Evolutionary conservation across 2,888 invertebrate species (phyloP).

Genomic region (Conomelus anceps): DNA sequence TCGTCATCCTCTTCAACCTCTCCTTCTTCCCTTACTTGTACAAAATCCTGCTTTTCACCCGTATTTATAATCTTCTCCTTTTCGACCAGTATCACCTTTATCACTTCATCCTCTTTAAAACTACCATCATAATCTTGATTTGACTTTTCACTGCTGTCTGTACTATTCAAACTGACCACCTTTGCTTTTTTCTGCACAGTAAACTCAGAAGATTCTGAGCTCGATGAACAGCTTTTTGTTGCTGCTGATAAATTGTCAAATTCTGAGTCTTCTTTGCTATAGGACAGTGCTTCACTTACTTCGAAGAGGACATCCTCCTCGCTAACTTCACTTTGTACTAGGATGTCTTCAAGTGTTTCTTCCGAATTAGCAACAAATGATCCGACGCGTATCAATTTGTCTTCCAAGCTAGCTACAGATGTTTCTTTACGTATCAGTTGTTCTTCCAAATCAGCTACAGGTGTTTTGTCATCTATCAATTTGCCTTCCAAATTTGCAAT

Average conservation of each 20-base stretch:
- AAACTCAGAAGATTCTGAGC: not conserved
- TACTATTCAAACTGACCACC: not conserved
- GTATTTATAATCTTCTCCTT: not conserved
- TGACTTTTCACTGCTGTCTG: not conserved
- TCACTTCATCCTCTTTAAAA: not conserved
- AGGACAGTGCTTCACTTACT: not conserved
- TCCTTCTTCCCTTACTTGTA: not conserved
- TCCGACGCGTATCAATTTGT: not conserved
- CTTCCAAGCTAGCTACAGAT: not conserved
- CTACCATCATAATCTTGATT: not conserved
- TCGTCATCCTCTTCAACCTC: not conserved
- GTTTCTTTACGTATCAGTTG: not conserved
- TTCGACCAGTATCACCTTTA: conserved; percentile 6
- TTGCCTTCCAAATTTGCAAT: not conserved
- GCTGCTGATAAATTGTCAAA: not conserved
- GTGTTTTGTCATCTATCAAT: not conserved
- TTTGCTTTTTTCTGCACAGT: not conserved
- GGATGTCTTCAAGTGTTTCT: not conserved
- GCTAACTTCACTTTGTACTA: not conserved
- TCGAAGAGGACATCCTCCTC: not conserved
- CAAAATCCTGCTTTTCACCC: not conserved
- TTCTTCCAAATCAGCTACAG: not conserved
- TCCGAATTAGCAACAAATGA: no score
- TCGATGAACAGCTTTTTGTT: not conserved
- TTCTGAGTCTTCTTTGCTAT: not conserved